Evolutionary conservation across 2,888 invertebrate genomes (phyloP), one percentile per base, ranked within the genome.

Genomic region (Scelioninae gen. 2): DNA sequence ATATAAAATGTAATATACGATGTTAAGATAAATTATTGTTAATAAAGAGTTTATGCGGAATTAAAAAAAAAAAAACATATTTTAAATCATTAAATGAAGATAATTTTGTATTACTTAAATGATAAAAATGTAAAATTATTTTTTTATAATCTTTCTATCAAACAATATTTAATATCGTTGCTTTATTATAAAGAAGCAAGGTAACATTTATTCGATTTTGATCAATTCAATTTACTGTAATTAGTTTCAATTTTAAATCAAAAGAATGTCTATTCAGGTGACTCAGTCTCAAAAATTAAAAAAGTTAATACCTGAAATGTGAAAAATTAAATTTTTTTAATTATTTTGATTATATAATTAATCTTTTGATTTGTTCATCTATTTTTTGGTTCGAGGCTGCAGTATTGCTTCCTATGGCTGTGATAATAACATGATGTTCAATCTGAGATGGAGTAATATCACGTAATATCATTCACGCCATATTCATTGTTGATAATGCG

Each of bases 401-500:
- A 63, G 63, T 63, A 57, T 84, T 85, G 84, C 85, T 85, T 85
- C 84, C 84, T 81, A 80, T 84, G 85, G 84, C 84, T 85, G 84
- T 85, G 85, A 85, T 84, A 80, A 84, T 84, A 80, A 79, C 78
- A 81, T 81, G 84, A 85, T 85, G 84, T 85, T 85, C 82, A 84
- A 82, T 85, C 82, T 84, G 81, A 83, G 84, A 82, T 83, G 84
- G 82, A 82, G 81, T 84, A 84, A 85, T 84, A 80, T 84, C 84
- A 84, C 81, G 81, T 84, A 82, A 81, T 80, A 80, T 76, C 69
- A 78, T 83, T 83, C 82, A 84, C 83, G 84, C 85, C 84, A 83
- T 84, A 80, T 74, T 80, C 80, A 75, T 77, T 79, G 58, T 72
- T 79, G 53, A 64, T 64, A 64, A 58, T 63, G 50, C 55, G 41